Conservation (phyloP, 2,113 vertebrate species). For the Crocuta crocuta region DNA sequence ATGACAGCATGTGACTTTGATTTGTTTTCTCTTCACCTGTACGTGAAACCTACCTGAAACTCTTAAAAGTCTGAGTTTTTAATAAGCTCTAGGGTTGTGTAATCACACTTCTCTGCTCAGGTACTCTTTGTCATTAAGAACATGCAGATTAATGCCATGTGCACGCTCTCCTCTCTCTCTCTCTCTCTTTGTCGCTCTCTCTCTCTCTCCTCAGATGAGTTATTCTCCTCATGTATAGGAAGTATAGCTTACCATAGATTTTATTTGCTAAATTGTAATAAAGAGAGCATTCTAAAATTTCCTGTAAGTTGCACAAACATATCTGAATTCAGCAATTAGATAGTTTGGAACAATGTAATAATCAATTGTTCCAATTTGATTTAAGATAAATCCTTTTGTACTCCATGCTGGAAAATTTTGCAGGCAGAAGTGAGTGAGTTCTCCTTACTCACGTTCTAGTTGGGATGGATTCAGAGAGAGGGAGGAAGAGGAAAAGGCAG, state of each 20-base stretch:
- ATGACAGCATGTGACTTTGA: background rate
- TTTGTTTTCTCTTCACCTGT: background rate
- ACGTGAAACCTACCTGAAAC: background rate
- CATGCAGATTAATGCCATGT: background rate
- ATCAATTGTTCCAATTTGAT: background rate
- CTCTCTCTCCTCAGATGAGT: background rate
- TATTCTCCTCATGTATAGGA: too few species aligned
- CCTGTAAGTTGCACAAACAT: background rate
- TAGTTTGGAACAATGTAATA: background rate
- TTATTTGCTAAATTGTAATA: background rate
- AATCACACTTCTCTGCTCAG: background rate
- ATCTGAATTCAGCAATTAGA: background rate
- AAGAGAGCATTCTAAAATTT: background rate
- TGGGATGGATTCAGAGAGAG: background rate
- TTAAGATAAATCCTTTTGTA: background rate
- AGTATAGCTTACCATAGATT: background rate
- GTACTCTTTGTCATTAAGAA: background rate
- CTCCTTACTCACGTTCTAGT: background rate
- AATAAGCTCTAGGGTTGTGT: fast-evolving
- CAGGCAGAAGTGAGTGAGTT: background rate
- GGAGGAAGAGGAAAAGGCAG: background rate
- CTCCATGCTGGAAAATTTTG: background rate
- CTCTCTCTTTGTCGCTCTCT: too few species aligned
- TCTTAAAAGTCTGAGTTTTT: background rate
- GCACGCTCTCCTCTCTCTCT: background rate